Evolutionary conservation across 2,797 vertebrate genomes (phyloP).

Genomic region (Sus cebifrons): DNA sequence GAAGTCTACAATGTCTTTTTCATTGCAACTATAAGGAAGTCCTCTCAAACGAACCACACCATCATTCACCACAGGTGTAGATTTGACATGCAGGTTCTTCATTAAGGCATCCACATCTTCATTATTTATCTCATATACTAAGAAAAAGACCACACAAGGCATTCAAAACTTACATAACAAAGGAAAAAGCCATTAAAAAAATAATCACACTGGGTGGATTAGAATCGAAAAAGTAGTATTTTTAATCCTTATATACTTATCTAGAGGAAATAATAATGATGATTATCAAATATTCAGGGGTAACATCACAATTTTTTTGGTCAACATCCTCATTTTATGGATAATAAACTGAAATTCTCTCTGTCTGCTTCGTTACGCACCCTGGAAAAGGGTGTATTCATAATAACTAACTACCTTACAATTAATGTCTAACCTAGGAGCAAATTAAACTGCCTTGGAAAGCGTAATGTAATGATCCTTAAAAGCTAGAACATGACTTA

Average conservation of each 20-base stretch:
- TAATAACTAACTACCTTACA: neutral
- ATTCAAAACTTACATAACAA: neutral
- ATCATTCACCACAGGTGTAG: conserved; percentile 81
- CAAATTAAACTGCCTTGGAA: neutral
- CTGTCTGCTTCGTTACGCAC: neutral
- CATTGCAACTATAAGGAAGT: conserved; percentile 93
- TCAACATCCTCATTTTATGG: conserved; percentile 1
- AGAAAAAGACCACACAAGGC: neutral
- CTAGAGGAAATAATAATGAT: conserved; percentile 53
- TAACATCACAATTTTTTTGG: neutral
- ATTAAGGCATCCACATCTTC: conserved; percentile 93
- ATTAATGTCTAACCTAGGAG: neutral
- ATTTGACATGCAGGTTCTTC: conserved; percentile 88
- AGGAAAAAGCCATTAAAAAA: neutral
- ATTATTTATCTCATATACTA: conserved; percentile 96
- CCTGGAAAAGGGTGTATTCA: neutral
- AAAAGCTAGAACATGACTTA: neutral
- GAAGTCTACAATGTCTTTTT: conserved; percentile 93
- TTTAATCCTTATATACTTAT: conserved; percentile 4
- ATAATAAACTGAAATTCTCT: neutral
- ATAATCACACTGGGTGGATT: neutral
- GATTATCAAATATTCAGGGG: conserved; percentile 24
- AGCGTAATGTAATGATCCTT: neutral
- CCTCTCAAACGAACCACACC: conserved; percentile 94
- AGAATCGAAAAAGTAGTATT: conserved; percentile 39